These are phyloP conservation scores for Triplophysa tibetana DNA, from an alignment of 2,113 vertebrate species.

Conservation along the genomic window DNA sequence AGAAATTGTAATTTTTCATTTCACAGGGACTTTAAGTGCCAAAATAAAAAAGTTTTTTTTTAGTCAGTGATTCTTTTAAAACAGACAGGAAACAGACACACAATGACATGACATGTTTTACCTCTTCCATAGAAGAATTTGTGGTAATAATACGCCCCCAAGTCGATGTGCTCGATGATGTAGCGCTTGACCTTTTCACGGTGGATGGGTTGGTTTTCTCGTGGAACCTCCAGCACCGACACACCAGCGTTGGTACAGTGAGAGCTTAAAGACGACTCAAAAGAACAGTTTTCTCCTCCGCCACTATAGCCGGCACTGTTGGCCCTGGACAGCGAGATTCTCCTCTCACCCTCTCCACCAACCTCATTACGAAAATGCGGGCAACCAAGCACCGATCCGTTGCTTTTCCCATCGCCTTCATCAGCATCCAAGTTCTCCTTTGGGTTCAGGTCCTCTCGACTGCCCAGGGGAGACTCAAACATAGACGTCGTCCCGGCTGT, in stretches of 20 bases:
- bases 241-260: constrained; percentile 98
- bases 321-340: constrained; percentile 88
- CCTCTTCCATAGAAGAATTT: constrained; percentile 97
- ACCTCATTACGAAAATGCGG: constrained; percentile 95
- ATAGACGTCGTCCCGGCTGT: constrained; percentile 59
- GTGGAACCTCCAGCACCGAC: constrained; percentile 92
- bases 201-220: constrained; percentile 92
- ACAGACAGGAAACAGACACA: neutral
- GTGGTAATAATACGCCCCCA: constrained; percentile 96
- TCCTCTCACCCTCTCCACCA: constrained; percentile 90
- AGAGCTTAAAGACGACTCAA: constrained; percentile 93
- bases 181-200: constrained; percentile 97
- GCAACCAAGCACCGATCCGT: constrained; percentile 85
- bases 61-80: neutral
- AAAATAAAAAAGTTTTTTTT: too few relatives aligned
- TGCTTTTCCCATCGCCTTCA: constrained; percentile 96
- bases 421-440: constrained; percentile 91
- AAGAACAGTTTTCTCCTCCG: constrained; percentile 88
- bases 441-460: constrained; percentile 91
- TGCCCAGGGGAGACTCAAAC: constrained; percentile 89
- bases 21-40: too few relatives aligned
- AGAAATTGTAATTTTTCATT: too few relatives aligned
- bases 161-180: constrained; percentile 96
- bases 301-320: constrained; percentile 81
- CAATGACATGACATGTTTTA: constrained; percentile 63